phyloP scores from a whole-genome alignment of 2,888 invertebrate species.

The Belgica antarctica region DNA sequence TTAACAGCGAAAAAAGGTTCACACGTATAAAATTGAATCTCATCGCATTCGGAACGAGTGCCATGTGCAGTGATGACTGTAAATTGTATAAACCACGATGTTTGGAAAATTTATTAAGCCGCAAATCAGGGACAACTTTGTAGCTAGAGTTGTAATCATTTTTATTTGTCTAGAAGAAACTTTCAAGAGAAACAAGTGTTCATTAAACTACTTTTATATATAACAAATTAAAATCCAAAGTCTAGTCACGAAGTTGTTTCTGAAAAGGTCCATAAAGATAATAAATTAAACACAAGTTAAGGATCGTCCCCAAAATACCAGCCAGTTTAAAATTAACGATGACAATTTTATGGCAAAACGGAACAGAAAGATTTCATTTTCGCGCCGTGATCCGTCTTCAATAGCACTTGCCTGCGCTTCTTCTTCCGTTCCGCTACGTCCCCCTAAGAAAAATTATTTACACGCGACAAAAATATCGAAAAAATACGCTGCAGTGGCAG shows the following conservation, averaged over 20 bases:
- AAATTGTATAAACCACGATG: slow-evolving; percentile 24
- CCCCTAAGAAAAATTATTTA: neutral
- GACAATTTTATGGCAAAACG: slow-evolving; percentile 25
- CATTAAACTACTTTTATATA: too few relatives aligned
- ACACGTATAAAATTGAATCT: too few relatives aligned
- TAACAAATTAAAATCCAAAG: too few relatives aligned
- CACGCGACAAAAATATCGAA: neutral
- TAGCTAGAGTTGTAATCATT: too few relatives aligned
- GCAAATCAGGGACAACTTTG: neutral
- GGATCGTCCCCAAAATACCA: slow-evolving; percentile 29
- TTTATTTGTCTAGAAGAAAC: too few relatives aligned
- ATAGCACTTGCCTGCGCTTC: neutral
- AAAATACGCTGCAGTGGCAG: neutral
- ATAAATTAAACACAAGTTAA: slow-evolving; percentile 11
- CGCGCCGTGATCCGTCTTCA: too few relatives aligned
- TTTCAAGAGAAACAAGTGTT: too few relatives aligned
- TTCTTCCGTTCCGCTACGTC: neutral
- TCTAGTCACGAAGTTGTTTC: too few relatives aligned
- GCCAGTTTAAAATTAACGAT: slow-evolving; percentile 29
- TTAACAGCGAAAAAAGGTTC: too few relatives aligned
- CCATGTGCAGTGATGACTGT: slow-evolving; percentile 26
- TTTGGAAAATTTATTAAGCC: neutral
- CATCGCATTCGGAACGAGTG: neutral
- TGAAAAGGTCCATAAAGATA: slow-evolving; percentile 37
- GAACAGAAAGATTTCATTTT: neutral